Base-by-base conservation (phyloP, 2,797 vertebrate genomes). In the Galago senegalensis region DNA sequence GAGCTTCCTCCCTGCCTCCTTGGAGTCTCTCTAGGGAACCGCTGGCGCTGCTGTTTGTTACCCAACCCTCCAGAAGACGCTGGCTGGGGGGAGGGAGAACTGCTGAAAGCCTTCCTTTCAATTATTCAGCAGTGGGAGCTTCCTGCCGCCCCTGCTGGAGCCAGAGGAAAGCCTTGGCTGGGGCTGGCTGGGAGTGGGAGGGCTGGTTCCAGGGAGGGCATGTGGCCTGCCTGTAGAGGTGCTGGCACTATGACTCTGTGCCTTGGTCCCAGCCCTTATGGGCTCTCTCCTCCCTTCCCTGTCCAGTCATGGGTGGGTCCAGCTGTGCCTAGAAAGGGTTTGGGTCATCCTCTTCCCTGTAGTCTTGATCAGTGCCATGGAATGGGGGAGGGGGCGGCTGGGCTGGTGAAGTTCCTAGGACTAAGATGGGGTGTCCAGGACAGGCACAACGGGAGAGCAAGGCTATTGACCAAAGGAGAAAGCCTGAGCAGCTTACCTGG, bases 81-180 rank as follows among this genome's bases (percentile, higher is more conserved):
- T 85, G 31, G 65, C 31, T 25, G 46, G 7, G 80, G 79, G 91
- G 49, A 80, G 93, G 94, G 89, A 92, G 88, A 53, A 46, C 27
- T 2, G 18, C 93, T 95, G 96, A 97, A 96, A 93, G 92, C 94
- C 89, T 95, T 88, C n/a, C 67, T 96, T 96, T 98, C 72, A 97
- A 97, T 98, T 97, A 98, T 98, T 98, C 96, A 98, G 94, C 91
- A 95, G 88, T 85, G 8, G 46, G 86, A 89, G 95, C 96, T 97
- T 97, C 97, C 95, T 82, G 94, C 79, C 11, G 25, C 46, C 70
- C 82, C 20, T 23, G 49, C 21, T 69, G 92, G 94, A 97, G 96
- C 89, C 73, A 5, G 93, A 93, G 79, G 77, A 69, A 91, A 72
- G 76, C 72, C n/a, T 83, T 85, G 67, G n/a, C 69, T 88, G 75